phyloP scores from a whole-genome alignment of 35 echinoderm and acorn worm genomes.

The Lytechinus pictus region DNA sequence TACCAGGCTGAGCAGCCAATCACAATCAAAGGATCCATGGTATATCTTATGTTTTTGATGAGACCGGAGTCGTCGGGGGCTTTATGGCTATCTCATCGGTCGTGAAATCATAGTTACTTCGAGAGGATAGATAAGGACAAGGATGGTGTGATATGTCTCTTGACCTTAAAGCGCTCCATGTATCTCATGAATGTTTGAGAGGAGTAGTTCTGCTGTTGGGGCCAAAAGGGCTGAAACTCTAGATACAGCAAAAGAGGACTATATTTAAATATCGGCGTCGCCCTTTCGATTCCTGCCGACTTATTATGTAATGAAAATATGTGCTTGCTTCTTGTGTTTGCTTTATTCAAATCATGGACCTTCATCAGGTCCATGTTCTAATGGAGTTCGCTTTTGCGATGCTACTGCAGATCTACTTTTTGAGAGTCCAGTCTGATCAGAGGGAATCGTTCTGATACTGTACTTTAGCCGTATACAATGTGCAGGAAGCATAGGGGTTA shows the following conservation, averaged over 20 bases:
- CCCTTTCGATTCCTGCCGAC: no score
- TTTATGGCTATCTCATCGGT: background rate
- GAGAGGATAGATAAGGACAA: background rate
- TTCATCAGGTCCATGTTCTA: no score
- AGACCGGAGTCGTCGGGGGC: background rate
- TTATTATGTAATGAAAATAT: no score
- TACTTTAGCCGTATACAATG: background rate
- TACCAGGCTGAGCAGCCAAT: no score
- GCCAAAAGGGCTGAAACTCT: background rate
- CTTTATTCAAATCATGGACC: no score
- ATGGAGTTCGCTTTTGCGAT: background rate
- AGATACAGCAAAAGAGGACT: background rate
- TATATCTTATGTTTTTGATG: background rate
- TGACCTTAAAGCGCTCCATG: background rate
- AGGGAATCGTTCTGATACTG: background rate
- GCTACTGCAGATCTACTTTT: background rate
- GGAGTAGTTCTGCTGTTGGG: background rate
- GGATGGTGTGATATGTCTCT: background rate
- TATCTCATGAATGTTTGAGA: background rate
- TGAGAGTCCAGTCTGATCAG: background rate
- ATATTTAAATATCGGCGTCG: no score
- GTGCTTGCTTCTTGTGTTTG: no score
- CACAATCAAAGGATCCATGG: no score
- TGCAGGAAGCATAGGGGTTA: conserved; percentile 1
- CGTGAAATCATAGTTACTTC: conserved; percentile 3